A percentile compares a stretch with the other conserved stretches of the same genome.
These are phyloP conservation scores for Mungos mungo DNA, from an alignment of 2,113 vertebrate species.

Conservation along the genomic window DNA sequence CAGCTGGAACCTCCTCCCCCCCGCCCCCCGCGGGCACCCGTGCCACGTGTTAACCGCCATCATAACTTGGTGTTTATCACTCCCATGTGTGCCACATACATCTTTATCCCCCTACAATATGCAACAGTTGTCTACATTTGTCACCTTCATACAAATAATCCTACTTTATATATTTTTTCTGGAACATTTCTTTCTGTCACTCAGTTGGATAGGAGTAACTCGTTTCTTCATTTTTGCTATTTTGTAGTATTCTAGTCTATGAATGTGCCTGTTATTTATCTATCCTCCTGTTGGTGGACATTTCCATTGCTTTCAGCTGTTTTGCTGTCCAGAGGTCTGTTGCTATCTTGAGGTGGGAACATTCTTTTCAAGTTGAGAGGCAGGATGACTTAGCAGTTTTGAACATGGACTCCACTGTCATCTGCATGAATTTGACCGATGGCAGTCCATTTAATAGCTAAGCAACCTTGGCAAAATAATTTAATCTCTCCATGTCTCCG, in stretches of 20 bases:
- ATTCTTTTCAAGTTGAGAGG: neutral
- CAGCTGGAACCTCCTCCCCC: neutral
- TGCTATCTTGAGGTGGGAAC: neutral
- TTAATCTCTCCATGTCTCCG: neutral
- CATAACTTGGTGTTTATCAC: neutral
- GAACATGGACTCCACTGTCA: neutral
- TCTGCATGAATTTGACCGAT: neutral
- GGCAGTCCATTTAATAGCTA: neutral
- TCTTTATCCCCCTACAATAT: neutral
- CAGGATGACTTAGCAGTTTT: neutral
- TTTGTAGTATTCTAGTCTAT: neutral
- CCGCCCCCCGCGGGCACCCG: accelerated
- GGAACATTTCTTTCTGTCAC: neutral
- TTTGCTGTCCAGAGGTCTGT: neutral
- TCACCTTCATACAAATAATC: neutral
- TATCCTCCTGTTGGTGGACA: neutral
- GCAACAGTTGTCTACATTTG: neutral
- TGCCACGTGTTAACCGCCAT: too few relatives aligned
- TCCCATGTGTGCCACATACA: neutral
- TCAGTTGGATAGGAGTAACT: neutral
- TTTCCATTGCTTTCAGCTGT: neutral
- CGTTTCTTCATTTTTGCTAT: neutral
- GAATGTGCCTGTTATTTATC: neutral
- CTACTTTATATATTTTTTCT: neutral
- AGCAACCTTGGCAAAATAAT: neutral